Conservation (phyloP, 2,888 invertebrate genomes). For the Zygaena filipendulae region DNA sequence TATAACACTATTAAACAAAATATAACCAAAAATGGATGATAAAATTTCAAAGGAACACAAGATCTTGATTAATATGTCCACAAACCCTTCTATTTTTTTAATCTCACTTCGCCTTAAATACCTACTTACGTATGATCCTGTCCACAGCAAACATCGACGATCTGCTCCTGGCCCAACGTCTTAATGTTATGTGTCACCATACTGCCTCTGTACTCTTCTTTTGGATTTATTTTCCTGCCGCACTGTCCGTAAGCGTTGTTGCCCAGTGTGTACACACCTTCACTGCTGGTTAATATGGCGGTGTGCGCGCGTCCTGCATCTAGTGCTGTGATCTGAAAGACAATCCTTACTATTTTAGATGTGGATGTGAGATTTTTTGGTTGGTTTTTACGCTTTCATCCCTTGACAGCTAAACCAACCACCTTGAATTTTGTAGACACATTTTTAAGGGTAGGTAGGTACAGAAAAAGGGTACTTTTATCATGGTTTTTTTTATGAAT, state of each 20-base stretch:
- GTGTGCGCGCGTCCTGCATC: constrained; percentile 92
- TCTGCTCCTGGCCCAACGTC: constrained; percentile 69
- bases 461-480: too few species aligned
- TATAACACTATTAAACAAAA: too few species aligned
- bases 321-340: constrained; percentile 44
- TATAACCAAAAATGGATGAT: too few species aligned
- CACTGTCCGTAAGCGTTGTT: constrained; percentile 97
- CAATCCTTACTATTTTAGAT: background rate
- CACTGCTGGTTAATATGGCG: constrained; percentile 78
- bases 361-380: too few species aligned
- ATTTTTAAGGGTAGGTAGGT: too few species aligned
- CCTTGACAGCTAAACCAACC: background rate
- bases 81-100: too few species aligned
- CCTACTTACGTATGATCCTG: constrained; percentile 85
- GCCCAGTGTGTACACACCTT: constrained; percentile 86
- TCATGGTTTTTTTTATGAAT: too few species aligned
- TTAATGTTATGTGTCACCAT: constrained; percentile 74
- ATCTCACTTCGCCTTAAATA: too few species aligned
- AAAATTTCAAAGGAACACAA: too few species aligned
- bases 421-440: too few species aligned
- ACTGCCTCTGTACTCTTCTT: constrained; percentile 79
- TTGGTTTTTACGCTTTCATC: too few species aligned
- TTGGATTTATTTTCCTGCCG: constrained; percentile 79
- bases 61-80: too few species aligned
- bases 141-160: constrained; percentile 82